A percentile compares a stretch with the other conserved stretches of the same genome.
Conservation (phyloP, 2,888 invertebrate genomes). For the Cantharis nigra region DNA sequence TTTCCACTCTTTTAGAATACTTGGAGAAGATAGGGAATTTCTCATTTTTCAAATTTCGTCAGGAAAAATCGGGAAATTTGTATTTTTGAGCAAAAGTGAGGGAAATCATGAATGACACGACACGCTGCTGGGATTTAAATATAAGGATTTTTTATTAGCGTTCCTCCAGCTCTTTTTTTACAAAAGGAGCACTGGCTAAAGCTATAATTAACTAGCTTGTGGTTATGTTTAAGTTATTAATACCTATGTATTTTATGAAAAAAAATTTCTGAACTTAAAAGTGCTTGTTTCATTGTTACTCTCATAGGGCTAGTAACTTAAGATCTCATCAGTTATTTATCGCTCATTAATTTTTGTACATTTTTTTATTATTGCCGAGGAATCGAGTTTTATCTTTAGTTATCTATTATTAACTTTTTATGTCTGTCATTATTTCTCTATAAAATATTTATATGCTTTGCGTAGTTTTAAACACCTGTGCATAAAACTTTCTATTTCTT, state of each 20-base stretch:
- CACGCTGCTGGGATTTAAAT: too few relatives aligned
- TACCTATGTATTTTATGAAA: not conserved
- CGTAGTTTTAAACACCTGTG: conserved; percentile 17
- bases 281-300: not conserved
- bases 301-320: not conserved
- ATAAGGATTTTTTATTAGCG: too few relatives aligned
- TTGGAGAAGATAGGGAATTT: too few relatives aligned
- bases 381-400: not conserved
- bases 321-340: not conserved
- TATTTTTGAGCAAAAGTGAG: too few relatives aligned
- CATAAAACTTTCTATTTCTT: conserved; percentile 19
- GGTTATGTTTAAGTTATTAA: too few relatives aligned
- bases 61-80: too few relatives aligned
- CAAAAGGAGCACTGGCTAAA: too few relatives aligned
- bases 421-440: not conserved
- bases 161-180: too few relatives aligned
- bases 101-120: too few relatives aligned
- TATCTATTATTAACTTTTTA: not conserved
- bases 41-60: too few relatives aligned
- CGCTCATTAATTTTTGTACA: not conserved
- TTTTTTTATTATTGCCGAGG: not conserved
- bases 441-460: not conserved
- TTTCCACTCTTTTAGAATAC: too few relatives aligned
- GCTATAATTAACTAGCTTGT: too few relatives aligned
- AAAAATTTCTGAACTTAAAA: not conserved